Conservation (phyloP, 2,113 vertebrate genomes). For the Odocoileus hemionus region DNA sequence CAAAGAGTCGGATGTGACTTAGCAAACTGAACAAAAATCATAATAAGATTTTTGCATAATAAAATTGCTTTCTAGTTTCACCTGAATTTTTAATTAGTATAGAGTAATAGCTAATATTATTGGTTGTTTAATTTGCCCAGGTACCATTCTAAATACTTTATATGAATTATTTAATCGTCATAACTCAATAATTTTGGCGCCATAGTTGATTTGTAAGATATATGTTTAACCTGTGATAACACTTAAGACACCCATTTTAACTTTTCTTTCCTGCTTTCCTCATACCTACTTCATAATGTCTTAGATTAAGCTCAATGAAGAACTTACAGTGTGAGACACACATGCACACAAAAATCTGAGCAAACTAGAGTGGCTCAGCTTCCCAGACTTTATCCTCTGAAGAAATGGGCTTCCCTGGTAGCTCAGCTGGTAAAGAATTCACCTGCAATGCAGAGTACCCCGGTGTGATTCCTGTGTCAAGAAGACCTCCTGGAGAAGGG, state of each 20-base stretch:
- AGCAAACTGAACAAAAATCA: neutral
- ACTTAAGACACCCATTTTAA: neutral
- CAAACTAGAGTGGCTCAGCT: neutral
- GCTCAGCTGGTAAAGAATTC: neutral
- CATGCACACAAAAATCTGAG: neutral
- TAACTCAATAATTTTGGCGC: neutral
- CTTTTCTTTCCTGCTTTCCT: neutral
- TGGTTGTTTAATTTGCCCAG: neutral
- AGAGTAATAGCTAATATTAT: conserved; percentile 1
- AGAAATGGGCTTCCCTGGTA: neutral
- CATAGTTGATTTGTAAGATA: neutral
- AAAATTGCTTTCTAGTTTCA: neutral
- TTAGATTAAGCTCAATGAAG: neutral
- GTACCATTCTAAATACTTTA: neutral
- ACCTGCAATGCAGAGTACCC: neutral
- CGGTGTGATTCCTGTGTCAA: neutral
- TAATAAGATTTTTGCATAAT: neutral
- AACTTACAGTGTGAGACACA: neutral
- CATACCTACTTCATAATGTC: neutral
- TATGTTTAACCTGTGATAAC: neutral
- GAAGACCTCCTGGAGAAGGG: neutral
- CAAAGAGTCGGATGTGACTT: neutral
- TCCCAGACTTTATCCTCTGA: neutral
- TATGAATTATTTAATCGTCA: neutral
- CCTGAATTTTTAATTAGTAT: neutral